Percentiles rank a stretch among this genome's conserved stretches.
phyloP scores from a whole-genome alignment of 1,140 invertebrate genomes.

The Drosophila sechellia region DNA sequence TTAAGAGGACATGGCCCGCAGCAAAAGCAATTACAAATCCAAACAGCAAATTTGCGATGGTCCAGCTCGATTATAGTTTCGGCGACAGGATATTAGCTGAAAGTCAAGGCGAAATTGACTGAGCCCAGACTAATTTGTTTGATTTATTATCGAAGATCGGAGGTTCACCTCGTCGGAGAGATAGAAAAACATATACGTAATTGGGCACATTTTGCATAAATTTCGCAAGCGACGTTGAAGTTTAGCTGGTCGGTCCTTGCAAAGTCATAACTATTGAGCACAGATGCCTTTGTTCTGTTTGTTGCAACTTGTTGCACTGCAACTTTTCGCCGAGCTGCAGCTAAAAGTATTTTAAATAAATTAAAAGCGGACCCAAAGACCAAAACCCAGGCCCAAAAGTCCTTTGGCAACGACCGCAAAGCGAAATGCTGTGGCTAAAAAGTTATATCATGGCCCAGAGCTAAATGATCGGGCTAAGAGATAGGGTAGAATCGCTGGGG shows the following conservation, averaged over 20 bases:
- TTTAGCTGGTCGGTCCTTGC: constrained; percentile 6
- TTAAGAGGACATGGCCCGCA: constrained; percentile 60
- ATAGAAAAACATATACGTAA: constrained; percentile 28
- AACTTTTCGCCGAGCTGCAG: constrained; percentile 39
- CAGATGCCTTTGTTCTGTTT: constrained; percentile 31
- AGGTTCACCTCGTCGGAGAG: neutral
- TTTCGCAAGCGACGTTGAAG: constrained; percentile 15
- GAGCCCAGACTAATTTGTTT: constrained; percentile 61
- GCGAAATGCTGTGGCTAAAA: constrained; percentile 63
- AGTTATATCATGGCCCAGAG: constrained; percentile 56
- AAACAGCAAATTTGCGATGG: constrained; percentile 59
- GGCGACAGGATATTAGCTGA: constrained; percentile 78
- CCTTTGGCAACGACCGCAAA: constrained; percentile 56
- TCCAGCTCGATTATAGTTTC: constrained; percentile 70
- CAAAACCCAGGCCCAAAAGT: constrained; percentile 15
- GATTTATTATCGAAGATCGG: constrained; percentile 37
- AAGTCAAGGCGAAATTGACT: constrained; percentile 69
- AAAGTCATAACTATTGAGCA: constrained; percentile 30
- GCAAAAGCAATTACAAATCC: constrained; percentile 74
- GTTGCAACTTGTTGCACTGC: constrained; percentile 39
- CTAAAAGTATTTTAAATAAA: constrained; percentile 72
- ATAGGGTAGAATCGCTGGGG: constrained; percentile 44
- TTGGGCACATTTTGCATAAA: constrained; percentile 44
- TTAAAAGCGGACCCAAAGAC: constrained; percentile 38
- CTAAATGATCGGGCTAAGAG: neutral